Base-by-base conservation (phyloP, 2,113 vertebrate genomes). In the Lamprologus callipterus region DNA sequence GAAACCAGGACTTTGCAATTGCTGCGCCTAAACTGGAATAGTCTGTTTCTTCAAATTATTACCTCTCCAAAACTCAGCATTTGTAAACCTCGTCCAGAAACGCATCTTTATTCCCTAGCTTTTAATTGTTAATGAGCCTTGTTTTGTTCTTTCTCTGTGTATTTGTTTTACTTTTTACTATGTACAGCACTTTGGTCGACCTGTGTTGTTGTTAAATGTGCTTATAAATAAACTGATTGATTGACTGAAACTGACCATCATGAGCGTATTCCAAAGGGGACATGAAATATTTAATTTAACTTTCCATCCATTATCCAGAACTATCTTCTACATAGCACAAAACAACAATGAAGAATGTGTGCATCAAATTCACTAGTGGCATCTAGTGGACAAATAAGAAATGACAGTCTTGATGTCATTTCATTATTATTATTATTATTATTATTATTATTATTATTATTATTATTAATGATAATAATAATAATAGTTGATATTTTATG, bases 1-100 rank as follows among this genome's bases (percentile, higher is more conserved):
- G 0, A 54, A 12, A 54, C 53, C 0, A 4, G 53, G 53, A 54
- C 53, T 54, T 54, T 23, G 53, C 10, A 11, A 21, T 21, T 4
- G 51, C 51, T 54, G 51, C 3, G 5, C 10, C 53, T 54, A 54
- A 54, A 54, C 10, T 54, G 10, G n/a, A 54, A 54, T 54, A 55
- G 53, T 13, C 6, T 55, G 0, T 4, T 13, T 55, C 6, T 55
- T 55, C 53, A 55, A 23, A 55, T 55, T 55, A 23, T 4, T 4
- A 55, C 53, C 21, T 55, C 11, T 55, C 21, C 53, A 7, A 55
- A 55, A 13, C 53, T 55, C 21, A 3, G 6, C 21, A 55, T 55
- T 55, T 55, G 53, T 55, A 55, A 55, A 13, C 2, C 1, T 55
- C 1, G 1, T 55, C 53, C 6, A 23, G 4, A 54, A 55, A 55